Percentiles rank a stretch among this genome's conserved stretches.
phyloP scores from a whole-genome alignment of 1,140 invertebrate genomes.

The Trialeurodes vaporariorum region DNA sequence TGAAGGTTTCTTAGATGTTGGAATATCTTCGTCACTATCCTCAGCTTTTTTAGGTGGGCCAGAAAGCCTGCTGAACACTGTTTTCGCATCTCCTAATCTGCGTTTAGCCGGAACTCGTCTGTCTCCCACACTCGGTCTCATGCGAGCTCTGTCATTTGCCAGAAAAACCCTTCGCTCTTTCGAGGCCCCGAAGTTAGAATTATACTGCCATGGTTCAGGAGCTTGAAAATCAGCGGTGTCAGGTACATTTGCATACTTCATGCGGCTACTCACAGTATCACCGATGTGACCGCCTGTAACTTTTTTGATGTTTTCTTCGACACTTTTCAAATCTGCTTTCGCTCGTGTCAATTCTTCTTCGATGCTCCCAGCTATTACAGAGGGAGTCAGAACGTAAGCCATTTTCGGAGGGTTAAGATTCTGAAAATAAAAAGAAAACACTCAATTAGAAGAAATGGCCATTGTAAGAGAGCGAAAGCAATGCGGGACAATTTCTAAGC shows the following conservation, averaged over 20 bases:
- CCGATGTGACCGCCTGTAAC: slow-evolving; percentile 12
- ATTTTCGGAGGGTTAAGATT: no score
- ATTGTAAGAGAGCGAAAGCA: no score
- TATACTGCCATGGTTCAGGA: slow-evolving; percentile 6
- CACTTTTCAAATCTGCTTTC: slow-evolving; percentile 7
- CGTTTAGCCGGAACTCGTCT: slow-evolving; percentile 12
- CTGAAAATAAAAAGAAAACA: no score
- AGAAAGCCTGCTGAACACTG: slow-evolving; percentile 1
- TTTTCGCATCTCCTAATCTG: slow-evolving; percentile 11
- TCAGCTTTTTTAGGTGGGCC: slow-evolving; percentile 5
- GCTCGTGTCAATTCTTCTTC: neutral
- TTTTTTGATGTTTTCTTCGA: slow-evolving; percentile 13
- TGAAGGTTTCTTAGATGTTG: slow-evolving; percentile 12
- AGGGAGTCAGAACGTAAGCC: neutral
- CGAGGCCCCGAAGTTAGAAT: slow-evolving; percentile 6
- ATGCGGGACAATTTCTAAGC: no score
- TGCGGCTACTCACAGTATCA: slow-evolving; percentile 13
- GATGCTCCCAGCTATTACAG: neutral
- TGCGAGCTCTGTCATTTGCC: slow-evolving; percentile 8
- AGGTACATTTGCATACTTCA: slow-evolving; percentile 12
- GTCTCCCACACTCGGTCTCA: slow-evolving; percentile 6
- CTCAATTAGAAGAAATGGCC: no score
- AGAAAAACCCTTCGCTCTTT: slow-evolving; percentile 7
- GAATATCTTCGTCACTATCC: slow-evolving; percentile 6
- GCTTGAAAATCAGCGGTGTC: slow-evolving; percentile 7